Conservation (phyloP, 2,888 invertebrate genomes). For the Bombyx huttoni region DNA sequence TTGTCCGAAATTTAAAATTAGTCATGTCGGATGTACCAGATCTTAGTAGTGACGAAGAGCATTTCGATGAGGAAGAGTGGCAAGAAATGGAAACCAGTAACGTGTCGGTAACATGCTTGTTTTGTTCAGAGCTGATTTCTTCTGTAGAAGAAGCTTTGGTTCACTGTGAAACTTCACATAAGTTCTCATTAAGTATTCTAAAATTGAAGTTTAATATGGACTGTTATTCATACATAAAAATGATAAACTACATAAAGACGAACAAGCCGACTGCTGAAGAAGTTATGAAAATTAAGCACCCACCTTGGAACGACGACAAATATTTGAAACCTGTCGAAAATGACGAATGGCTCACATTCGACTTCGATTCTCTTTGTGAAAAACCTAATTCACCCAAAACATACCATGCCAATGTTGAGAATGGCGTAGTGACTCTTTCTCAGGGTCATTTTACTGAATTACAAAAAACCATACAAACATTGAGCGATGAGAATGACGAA, state of each 20-base stretch:
- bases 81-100: slow-evolving; percentile 60
- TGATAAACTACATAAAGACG: slow-evolving; percentile 84
- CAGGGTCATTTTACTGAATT: slow-evolving; percentile 74
- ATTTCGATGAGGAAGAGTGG: slow-evolving; percentile 63
- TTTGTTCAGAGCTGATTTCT: slow-evolving; percentile 76
- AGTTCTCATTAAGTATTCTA: slow-evolving; percentile 75
- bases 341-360: slow-evolving; percentile 89
- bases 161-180: slow-evolving; percentile 77
- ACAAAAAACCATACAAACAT: slow-evolving; percentile 72
- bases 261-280: slow-evolving; percentile 73
- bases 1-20: slow-evolving; percentile 11
- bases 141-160: slow-evolving; percentile 75
- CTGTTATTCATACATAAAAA: slow-evolving; percentile 84
- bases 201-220: slow-evolving; percentile 83
- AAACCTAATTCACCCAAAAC: slow-evolving; percentile 48
- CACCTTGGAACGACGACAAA: slow-evolving; percentile 81
- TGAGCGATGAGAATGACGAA: slow-evolving; percentile 83
- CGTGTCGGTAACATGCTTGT: slow-evolving; percentile 75
- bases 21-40: slow-evolving; percentile 56
- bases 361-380: slow-evolving; percentile 68
- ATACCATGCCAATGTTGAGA: slow-evolving; percentile 74
- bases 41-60: slow-evolving; percentile 63
- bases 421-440: slow-evolving; percentile 73
- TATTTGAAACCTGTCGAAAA: slow-evolving; percentile 83
- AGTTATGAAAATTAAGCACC: slow-evolving; percentile 59